Conservation (phyloP, 2,888 invertebrate genomes). For the Anoncus sp. region DNA sequence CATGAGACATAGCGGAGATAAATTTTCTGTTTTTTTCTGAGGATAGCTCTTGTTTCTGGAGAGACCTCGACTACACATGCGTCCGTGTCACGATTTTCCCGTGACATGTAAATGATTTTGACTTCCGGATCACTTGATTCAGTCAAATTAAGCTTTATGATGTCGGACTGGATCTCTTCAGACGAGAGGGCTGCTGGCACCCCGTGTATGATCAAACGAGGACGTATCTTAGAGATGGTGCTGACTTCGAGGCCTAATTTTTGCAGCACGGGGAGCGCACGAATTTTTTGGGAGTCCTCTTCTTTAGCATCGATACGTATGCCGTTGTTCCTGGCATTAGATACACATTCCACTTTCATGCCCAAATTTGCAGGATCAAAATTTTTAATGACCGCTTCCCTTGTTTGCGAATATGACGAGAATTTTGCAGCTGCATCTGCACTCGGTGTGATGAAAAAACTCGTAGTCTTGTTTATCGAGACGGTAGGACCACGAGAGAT, state of each 20-base stretch:
- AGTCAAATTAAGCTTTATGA: neutral
- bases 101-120: slow-evolving; percentile 3
- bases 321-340: neutral
- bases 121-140: neutral
- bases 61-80: slow-evolving; percentile 2
- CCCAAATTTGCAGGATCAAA: slow-evolving; percentile 1
- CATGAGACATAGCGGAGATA: slow-evolving; percentile 12
- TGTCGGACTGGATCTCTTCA: slow-evolving; percentile 4
- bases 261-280: neutral
- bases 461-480: neutral
- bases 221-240: neutral
- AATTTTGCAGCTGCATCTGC: slow-evolving; percentile 1
- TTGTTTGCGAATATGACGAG: neutral
- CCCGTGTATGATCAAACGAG: slow-evolving; percentile 5
- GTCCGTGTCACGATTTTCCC: neutral
- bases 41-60: neutral
- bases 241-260: slow-evolving; percentile 9
- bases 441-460: slow-evolving; percentile 7
- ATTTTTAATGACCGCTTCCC: slow-evolving; percentile 12
- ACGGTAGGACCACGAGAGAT: slow-evolving; percentile 1
- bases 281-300: neutral
- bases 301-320: neutral
- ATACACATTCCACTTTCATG: neutral
- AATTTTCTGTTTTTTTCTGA: neutral
- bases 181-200: neutral